A percentile compares a stretch with the other conserved stretches of the same genome.
Conservation (phyloP, 2,797 vertebrate species). For the Eleutherodactylus coqui region DNA sequence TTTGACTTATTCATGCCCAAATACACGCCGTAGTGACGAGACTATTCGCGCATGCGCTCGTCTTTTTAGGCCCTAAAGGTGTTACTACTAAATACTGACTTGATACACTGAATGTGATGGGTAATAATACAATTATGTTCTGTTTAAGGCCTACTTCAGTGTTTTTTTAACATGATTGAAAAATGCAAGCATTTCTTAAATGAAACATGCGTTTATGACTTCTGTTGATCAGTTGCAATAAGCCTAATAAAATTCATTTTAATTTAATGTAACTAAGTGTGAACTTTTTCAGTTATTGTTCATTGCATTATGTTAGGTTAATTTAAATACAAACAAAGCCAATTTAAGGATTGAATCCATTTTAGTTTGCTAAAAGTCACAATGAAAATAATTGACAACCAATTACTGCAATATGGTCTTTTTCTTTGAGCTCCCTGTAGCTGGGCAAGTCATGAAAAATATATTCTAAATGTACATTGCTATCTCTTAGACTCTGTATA, state of each 20-base stretch:
- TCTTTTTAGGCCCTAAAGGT: too few species aligned
- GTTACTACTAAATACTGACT: too few species aligned
- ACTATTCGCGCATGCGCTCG: too few species aligned
- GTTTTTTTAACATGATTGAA: too few species aligned
- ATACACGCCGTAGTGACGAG: too few species aligned
- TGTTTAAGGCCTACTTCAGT: too few species aligned
- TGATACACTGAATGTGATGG: not conserved
- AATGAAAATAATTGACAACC: constrained; percentile 43
- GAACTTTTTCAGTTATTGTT: not conserved
- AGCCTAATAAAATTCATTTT: not conserved
- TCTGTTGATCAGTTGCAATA: too few species aligned
- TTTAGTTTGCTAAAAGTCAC: constrained; percentile 24
- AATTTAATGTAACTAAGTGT: not conserved
- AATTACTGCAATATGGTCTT: constrained; percentile 47
- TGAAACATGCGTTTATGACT: too few species aligned
- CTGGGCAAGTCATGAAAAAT: not conserved
- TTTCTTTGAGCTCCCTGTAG: constrained; percentile 21
- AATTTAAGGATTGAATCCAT: not conserved
- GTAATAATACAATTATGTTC: too few species aligned
- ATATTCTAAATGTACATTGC: not conserved
- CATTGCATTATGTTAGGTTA: not conserved
- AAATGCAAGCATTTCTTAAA: too few species aligned
- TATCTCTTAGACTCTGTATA: not conserved
- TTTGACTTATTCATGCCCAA: too few species aligned
- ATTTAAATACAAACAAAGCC: constrained; percentile 20